Evolutionary conservation across 2,113 vertebrate genomes (phyloP).

Genomic region (Peromyscus californicus): DNA sequence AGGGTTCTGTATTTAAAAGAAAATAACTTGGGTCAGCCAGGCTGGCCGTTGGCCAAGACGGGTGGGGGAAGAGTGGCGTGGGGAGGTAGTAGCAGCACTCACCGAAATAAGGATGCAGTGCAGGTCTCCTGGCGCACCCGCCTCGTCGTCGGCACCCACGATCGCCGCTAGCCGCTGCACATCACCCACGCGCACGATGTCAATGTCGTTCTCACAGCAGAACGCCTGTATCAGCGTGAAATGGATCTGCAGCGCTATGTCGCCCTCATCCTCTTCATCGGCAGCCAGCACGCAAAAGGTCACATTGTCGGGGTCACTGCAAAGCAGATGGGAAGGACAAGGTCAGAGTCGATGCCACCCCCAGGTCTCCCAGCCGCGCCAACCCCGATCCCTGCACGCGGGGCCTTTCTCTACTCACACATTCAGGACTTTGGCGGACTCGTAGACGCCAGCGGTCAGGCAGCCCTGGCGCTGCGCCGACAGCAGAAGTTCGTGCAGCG

Average conservation of each 20-base stretch:
- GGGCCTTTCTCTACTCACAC: slow-evolving; percentile 91
- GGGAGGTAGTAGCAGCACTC: slow-evolving; percentile 75
- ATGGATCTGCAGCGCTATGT: slow-evolving; percentile 98
- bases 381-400: fast-evolving
- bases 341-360: background rate
- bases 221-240: slow-evolving; percentile 99
- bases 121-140: slow-evolving; percentile 93
- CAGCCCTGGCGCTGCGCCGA: slow-evolving; percentile 96
- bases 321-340: background rate
- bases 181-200: slow-evolving; percentile 96
- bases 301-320: slow-evolving; percentile 97
- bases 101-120: slow-evolving; percentile 99
- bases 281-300: slow-evolving; percentile 96
- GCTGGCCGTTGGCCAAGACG: background rate
- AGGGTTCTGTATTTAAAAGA: slow-evolving; percentile 89
- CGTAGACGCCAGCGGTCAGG: slow-evolving; percentile 97
- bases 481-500: slow-evolving; percentile 94
- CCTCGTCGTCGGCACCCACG: slow-evolving; percentile 90
- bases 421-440: slow-evolving; percentile 99
- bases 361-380: background rate
- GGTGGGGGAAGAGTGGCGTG: background rate
- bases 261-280: slow-evolving; percentile 96
- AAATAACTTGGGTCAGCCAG: slow-evolving; percentile 48
- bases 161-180: slow-evolving; percentile 93
- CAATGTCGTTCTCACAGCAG: slow-evolving; percentile 98